A percentile compares a stretch with the other conserved stretches of the same genome.
Evolutionary conservation across 2,888 invertebrate genomes (phyloP).

Genomic region (Xanthia togata): DNA sequence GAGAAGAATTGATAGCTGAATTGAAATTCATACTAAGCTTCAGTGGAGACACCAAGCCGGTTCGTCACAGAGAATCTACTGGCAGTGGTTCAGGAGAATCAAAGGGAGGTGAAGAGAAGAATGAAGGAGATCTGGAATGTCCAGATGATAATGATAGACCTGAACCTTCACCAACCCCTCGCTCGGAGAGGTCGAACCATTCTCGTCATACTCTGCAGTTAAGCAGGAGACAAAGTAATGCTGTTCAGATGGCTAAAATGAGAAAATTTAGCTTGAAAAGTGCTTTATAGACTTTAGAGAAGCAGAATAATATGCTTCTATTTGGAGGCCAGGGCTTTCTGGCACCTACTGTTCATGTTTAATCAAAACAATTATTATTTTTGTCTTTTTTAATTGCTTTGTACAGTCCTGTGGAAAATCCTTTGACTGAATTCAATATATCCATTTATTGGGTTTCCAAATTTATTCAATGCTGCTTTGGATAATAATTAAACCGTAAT

Average conservation of each 20-base stretch:
- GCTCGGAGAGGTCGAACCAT: conserved; percentile 81
- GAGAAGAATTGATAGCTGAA: conserved; percentile 92
- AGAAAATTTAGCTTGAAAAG: conserved; percentile 79
- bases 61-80: conserved; percentile 87
- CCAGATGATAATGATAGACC: conserved; percentile 71
- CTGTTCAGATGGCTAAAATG: conserved; percentile 83
- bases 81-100: conserved; percentile 79
- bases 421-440: background rate
- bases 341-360: background rate
- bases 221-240: conserved; percentile 85
- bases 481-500: conserved; percentile 1
- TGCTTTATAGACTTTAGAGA: conserved; percentile 33
- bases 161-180: conserved; percentile 78
- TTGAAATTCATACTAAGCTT: conserved; percentile 93
- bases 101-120: conserved; percentile 75
- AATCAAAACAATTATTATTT: background rate
- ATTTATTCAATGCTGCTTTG: background rate
- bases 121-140: conserved; percentile 71
- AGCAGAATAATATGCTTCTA: background rate
- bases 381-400: background rate
- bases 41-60: conserved; percentile 92
- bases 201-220: conserved; percentile 81
- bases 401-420: background rate
- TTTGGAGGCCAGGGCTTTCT: background rate
- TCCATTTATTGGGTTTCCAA: background rate